phyloP scores from a whole-genome alignment of 2,113 vertebrate species.

The Engraulis encrasicolus region DNA sequence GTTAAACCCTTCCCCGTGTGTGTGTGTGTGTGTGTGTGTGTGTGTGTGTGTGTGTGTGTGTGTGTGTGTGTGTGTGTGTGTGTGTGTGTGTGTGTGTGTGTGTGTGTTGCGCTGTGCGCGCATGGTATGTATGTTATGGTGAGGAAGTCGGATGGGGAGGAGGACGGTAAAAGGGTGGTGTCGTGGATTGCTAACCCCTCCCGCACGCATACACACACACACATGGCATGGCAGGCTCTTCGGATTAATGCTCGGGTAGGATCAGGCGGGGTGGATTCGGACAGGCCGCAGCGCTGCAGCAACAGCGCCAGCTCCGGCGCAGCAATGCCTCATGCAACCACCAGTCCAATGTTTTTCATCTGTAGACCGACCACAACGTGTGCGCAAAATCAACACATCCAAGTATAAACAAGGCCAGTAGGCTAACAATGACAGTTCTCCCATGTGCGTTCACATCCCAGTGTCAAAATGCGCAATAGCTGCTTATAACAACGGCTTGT shows the following conservation, averaged over 20 bases:
- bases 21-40: not conserved
- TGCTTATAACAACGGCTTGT: not conserved
- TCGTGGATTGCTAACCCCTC: not conserved
- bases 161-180: too few species aligned
- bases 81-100: not conserved
- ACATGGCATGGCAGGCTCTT: not conserved
- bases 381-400: not conserved
- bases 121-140: too few species aligned
- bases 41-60: not conserved
- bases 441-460: not conserved
- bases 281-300: slow-evolving; percentile 15
- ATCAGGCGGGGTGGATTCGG: slow-evolving; percentile 1
- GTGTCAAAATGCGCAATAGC: not conserved
- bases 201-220: too few species aligned
- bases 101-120: not conserved
- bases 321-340: not conserved
- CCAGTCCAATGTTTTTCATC: not conserved
- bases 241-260: slow-evolving; percentile 18
- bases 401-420: not conserved
- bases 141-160: too few species aligned
- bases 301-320: not conserved
- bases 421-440: not conserved
- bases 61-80: not conserved
- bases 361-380: not conserved
- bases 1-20: not conserved